Base-by-base conservation (phyloP, 2,797 vertebrate species). In the Argentina silus region DNA sequence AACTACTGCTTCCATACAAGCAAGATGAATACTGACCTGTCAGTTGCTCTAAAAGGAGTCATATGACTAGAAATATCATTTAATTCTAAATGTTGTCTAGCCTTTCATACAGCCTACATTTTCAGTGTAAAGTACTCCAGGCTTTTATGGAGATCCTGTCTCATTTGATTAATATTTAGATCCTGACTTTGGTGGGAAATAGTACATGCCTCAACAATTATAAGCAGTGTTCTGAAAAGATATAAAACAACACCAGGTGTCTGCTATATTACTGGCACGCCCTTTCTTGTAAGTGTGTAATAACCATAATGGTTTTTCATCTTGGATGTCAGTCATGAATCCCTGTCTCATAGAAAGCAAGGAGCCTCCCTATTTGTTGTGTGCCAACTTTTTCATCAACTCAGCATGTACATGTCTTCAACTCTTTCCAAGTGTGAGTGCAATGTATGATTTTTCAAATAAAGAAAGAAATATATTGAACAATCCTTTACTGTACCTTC, bases 401-500 rank as follows among this genome's bases (percentile, higher is more conserved):
- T 17, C 43, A 48, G 60, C 27, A 67, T 14, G 15, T 14, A 17
- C 51, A 72, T 47, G 51, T 0, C 14, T 8, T 61, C 7, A 36
- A 9, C 44, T 5, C 55, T 67, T 17, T 70, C 27, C 76, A 72
- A 83, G 77, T 60, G 23, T 36, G 27, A 27, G 36, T 60, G 53
- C 5, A 55, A 17, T 55, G n/a, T 3, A 21, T 21, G 3, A 10
- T 45, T 3, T 36, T 50, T 21, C 7, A 12, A 23, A 56, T 60
- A 8, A 17, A n/a, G n/a, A n/a, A n/a, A n/a, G n/a, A 19, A 50
- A 8, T 6, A 27, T 3, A 53, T n/a, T 4, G 27, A 36, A 70
- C 76, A 67, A 78, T 82, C 63, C 78, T 82, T 55, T 84, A 87
- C 83, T 85, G 65, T 91, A 92, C 91, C 87, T 93, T 76, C 73